phyloP scores from a whole-genome alignment of 2,797 vertebrate genomes.

The Hyperoplus immaculatus region DNA sequence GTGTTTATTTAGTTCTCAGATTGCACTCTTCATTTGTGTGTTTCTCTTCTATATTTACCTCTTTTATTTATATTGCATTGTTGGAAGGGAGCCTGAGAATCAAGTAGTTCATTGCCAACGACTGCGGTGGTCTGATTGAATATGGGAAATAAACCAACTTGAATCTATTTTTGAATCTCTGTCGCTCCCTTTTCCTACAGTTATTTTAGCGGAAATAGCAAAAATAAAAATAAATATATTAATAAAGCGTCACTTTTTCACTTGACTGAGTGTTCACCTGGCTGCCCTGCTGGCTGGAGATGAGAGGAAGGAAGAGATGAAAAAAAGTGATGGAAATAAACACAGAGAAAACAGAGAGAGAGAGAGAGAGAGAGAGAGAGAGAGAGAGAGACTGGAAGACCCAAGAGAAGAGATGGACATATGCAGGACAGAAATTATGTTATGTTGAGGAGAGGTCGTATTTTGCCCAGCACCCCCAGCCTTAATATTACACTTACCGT shows the following conservation, averaged over 20 bases:
- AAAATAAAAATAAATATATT: conserved; percentile 35
- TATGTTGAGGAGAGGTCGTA: conserved; percentile 51
- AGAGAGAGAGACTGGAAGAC: conserved; percentile 40
- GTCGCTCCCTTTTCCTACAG: conserved; percentile 33
- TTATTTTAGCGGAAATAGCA: conserved; percentile 40
- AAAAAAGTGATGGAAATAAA: conserved; percentile 65
- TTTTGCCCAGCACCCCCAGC: conserved; percentile 43
- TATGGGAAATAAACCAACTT: too few species aligned
- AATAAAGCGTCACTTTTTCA: conserved; percentile 56
- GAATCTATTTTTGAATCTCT: not conserved
- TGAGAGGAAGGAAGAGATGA: conserved; percentile 62
- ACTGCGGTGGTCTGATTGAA: too few species aligned
- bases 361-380: conserved; percentile 37
- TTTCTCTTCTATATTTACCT: too few species aligned
- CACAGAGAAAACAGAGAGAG: conserved; percentile 40
- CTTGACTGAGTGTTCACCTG: conserved; percentile 70
- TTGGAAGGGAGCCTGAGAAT: too few species aligned
- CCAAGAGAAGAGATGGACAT: conserved; percentile 69
- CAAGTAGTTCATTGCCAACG: too few species aligned
- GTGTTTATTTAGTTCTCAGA: too few species aligned
- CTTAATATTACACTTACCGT: conserved; percentile 53
- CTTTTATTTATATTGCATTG: too few species aligned
- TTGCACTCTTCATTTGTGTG: too few species aligned
- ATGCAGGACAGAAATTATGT: conserved; percentile 59
- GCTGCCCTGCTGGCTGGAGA: conserved; percentile 67